Base-by-base conservation (phyloP, 2,888 invertebrate genomes). In the Polydrusus tereticollis region DNA sequence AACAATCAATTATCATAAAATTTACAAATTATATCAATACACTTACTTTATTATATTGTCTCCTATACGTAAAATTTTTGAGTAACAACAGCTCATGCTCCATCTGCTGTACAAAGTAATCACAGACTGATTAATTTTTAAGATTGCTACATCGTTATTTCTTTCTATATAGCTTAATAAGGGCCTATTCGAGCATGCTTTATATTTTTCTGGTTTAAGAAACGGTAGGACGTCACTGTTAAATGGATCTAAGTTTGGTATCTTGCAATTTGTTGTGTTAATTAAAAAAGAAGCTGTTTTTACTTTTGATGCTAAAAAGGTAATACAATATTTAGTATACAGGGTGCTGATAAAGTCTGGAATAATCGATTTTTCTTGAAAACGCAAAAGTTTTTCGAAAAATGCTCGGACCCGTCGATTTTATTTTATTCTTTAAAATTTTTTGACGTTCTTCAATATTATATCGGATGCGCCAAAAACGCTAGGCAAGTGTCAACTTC, bases 41-140 rank as follows among this genome's bases (percentile, higher is more conserved):
- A 59, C 73, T 66, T 72, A 74, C 74, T 4, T 21, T 26, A 75
- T 29, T 1, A 71, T 72, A 41, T 71, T 71, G 5, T 45, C 65
- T 12, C 59, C 21, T 2, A 73, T 72, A 60, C 84, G 78, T 6
- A 79, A 80, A 14, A 86, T 78, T 67, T 82, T 78, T 0, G 82
- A 81, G 76, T 85, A 85, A 76, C 81, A 81, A 73, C 81, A 81
- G 6, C 36, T 67, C n/a, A 79, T 65, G 72, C 57, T 70, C 33
- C 77, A 76, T 72, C 36, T 64, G 66, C 77, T 79, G 73, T 85
- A 85, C 7, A 62, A 57, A 23, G 64, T 29, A 12, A 79, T 43
- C 7, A 76, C 67, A 58, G 75, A 76, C 23, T 72, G 43, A 57
- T 81, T 80, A n/a, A 82, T 71, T 21, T 77, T 75, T 59, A 81